phyloP scores from a whole-genome alignment of 1,140 invertebrate species.

The Drosophila neocordata region DNA sequence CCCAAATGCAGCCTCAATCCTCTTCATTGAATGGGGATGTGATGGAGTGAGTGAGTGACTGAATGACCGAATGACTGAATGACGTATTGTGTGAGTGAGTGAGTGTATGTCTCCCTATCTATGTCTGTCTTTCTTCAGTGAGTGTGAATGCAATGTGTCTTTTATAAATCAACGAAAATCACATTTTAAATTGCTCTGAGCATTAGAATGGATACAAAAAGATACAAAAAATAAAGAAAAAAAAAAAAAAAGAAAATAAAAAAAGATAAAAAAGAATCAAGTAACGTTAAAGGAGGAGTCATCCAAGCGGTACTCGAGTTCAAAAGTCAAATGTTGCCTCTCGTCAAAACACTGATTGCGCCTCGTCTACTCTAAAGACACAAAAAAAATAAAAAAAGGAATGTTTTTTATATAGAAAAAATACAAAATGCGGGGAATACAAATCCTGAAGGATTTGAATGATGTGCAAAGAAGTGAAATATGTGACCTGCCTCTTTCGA shows the following conservation, averaged over 20 bases:
- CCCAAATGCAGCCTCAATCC: conserved; percentile 35
- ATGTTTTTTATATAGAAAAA: conserved; percentile 19
- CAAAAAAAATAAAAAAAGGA: conserved; percentile 14
- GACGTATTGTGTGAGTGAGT: background rate
- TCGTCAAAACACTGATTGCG: conserved; percentile 70
- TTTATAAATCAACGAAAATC: conserved; percentile 79
- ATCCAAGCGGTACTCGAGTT: conserved; percentile 38
- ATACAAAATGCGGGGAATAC: conserved; percentile 13
- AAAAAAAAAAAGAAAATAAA: background rate
- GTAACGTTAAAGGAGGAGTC: conserved; percentile 20
- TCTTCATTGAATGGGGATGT: conserved; percentile 16
- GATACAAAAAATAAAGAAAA: conserved; percentile 38
- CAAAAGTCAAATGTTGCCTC: conserved; percentile 64
- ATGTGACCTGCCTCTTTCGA: conserved; percentile 37
- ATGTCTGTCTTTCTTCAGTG: conserved; percentile 11
- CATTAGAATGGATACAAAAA: conserved; percentile 73
- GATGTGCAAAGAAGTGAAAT: conserved; percentile 46
- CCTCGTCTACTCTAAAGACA: conserved; percentile 46
- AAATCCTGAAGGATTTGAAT: conserved; percentile 52
- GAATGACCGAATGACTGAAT: background rate
- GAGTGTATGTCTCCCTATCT: background rate
- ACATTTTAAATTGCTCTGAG: conserved; percentile 73
- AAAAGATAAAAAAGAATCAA: conserved; percentile 7
- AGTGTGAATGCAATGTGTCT: conserved; percentile 69
- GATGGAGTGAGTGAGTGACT: no score